phyloP scores from a whole-genome alignment of 2,888 invertebrate species.

The Trachelus iudaicus region DNA sequence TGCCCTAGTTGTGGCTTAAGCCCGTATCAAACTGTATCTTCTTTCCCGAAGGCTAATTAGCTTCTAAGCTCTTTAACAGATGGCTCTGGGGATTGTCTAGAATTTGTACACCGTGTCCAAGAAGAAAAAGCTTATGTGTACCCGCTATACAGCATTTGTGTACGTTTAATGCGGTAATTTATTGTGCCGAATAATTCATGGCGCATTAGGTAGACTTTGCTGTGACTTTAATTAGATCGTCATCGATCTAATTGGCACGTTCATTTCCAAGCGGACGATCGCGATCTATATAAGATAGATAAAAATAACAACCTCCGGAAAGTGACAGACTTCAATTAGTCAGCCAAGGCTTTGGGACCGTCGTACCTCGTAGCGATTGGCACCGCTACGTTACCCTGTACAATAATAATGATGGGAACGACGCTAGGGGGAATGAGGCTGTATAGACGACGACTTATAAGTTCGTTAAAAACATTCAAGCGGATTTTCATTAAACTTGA shows the following conservation, averaged over 20 bases:
- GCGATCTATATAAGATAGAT: slow-evolving; percentile 42
- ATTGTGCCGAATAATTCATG: slow-evolving; percentile 46
- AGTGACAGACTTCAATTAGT: slow-evolving; percentile 24
- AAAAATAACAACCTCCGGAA: slow-evolving; percentile 25
- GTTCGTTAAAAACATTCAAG: slow-evolving; percentile 31
- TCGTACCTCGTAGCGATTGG: slow-evolving; percentile 7
- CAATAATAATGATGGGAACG: neutral
- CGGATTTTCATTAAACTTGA: slow-evolving; percentile 50
- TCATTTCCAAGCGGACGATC: slow-evolving; percentile 43
- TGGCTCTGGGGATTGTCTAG: neutral
- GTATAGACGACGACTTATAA: slow-evolving; percentile 11
- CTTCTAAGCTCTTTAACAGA: too few species aligned
- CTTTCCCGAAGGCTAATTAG: neutral
- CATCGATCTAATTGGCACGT: slow-evolving; percentile 56
- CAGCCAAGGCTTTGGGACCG: slow-evolving; percentile 4
- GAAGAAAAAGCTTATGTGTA: neutral
- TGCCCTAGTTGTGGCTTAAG: neutral
- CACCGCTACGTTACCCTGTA: slow-evolving; percentile 2
- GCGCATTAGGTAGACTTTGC: slow-evolving; percentile 43
- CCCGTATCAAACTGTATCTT: neutral
- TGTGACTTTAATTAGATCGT: slow-evolving; percentile 51
- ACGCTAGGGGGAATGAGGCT: neutral
- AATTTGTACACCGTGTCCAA: neutral
- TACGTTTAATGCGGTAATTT: slow-evolving; percentile 48
- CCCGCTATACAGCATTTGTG: neutral